phyloP scores from a whole-genome alignment of 2,113 vertebrate genomes.

The Dasyornis broadbenti region DNA sequence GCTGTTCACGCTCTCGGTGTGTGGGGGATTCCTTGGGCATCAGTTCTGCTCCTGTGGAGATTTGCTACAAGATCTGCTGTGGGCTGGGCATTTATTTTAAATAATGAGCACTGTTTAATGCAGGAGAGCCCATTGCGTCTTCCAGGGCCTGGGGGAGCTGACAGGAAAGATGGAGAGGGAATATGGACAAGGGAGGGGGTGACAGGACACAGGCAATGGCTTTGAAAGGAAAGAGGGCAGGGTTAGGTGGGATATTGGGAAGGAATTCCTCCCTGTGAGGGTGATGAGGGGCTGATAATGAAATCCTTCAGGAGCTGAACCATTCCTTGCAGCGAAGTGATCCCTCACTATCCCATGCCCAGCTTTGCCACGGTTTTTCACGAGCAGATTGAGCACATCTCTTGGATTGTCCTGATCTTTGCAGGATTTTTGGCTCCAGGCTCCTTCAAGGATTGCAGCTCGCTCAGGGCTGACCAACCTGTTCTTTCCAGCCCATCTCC shows the following conservation, averaged over 20 bases:
- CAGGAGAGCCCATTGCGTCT: background rate
- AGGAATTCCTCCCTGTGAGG: background rate
- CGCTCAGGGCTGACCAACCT: background rate
- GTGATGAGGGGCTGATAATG: background rate
- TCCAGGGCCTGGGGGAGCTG: background rate
- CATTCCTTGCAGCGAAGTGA: background rate
- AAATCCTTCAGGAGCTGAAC: background rate
- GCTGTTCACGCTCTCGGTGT: accelerated
- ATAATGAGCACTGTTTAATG: accelerated
- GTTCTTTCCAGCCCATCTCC: background rate
- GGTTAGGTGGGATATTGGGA: accelerated
- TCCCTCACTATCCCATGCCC: accelerated
- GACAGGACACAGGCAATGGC: background rate
- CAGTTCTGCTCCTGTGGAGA: accelerated
- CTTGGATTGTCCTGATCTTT: background rate
- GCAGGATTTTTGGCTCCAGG: background rate
- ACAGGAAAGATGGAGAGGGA: background rate
- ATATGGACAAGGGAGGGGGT: background rate
- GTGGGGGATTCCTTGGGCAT: background rate
- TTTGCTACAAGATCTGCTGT: background rate
- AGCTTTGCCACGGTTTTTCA: background rate
- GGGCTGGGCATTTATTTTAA: background rate
- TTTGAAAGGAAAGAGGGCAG: background rate
- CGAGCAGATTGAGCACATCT: background rate
- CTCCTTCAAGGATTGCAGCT: background rate